phyloP scores from a whole-genome alignment of 2,113 vertebrate genomes.

The Cheirogaleus medius region DNA sequence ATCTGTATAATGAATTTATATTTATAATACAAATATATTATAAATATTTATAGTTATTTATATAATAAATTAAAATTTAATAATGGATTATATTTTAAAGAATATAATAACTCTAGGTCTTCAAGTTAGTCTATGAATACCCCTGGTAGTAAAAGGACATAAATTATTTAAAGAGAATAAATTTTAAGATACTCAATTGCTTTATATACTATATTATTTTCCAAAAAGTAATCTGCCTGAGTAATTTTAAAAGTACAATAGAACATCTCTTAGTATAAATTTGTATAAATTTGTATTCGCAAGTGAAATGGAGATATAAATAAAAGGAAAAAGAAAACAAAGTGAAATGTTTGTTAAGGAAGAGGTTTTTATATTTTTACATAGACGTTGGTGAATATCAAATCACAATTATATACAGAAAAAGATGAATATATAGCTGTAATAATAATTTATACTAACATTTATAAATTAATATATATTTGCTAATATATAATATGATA shows the following conservation, averaged over 20 bases:
- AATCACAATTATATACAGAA: background rate
- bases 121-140: background rate
- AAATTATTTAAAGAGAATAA: background rate
- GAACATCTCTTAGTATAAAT: background rate
- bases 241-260: background rate
- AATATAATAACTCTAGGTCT: background rate
- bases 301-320: background rate
- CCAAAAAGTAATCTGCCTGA: background rate
- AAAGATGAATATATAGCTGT: background rate
- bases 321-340: background rate
- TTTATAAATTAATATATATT: background rate
- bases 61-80: background rate
- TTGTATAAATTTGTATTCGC: background rate
- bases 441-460: background rate
- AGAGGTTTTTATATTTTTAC: background rate
- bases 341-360: background rate
- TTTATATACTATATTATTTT: background rate
- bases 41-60: background rate
- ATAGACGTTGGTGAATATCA: background rate
- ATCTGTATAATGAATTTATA: background rate
- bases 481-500: background rate
- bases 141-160: background rate
- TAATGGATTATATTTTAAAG: background rate
- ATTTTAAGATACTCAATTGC: background rate
- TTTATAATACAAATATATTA: background rate